phyloP scores from a whole-genome alignment of 2,888 invertebrate genomes.

The Eupithecia insigniata region DNA sequence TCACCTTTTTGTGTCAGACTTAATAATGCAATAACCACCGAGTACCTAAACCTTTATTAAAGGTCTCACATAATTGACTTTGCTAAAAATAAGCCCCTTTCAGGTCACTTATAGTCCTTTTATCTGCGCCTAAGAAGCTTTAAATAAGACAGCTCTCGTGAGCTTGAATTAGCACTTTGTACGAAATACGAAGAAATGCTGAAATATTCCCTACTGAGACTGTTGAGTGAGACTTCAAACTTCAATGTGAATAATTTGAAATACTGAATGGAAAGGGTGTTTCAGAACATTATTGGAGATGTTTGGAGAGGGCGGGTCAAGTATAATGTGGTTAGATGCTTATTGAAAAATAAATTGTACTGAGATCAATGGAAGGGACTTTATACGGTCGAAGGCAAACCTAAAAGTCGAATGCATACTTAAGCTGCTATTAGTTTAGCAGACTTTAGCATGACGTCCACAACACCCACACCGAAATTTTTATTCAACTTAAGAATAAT shows the following conservation, averaged over 20 bases:
- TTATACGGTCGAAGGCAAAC: background rate
- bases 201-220: slow-evolving; percentile 12
- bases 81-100: slow-evolving; percentile 29
- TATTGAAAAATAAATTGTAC: background rate
- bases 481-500: background rate
- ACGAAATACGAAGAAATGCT: slow-evolving; percentile 26
- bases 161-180: slow-evolving; percentile 24
- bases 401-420: background rate
- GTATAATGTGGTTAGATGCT: background rate
- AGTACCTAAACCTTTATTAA: slow-evolving; percentile 20
- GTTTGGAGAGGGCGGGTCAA: slow-evolving; percentile 3
- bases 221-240: slow-evolving; percentile 33
- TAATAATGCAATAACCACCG: slow-evolving; percentile 26
- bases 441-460: background rate
- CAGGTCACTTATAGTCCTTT: slow-evolving; percentile 28
- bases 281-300: slow-evolving; percentile 9
- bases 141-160: slow-evolving; percentile 21
- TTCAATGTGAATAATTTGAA: slow-evolving; percentile 28
- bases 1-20: slow-evolving; percentile 28
- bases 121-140: slow-evolving; percentile 21
- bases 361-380: background rate
- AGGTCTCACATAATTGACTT: slow-evolving; percentile 34
- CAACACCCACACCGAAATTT: background rate
- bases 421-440: background rate
- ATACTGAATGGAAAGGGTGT: slow-evolving; percentile 20